phyloP scores from a whole-genome alignment of 2,113 vertebrate genomes.

The Seriola aureovittata region DNA sequence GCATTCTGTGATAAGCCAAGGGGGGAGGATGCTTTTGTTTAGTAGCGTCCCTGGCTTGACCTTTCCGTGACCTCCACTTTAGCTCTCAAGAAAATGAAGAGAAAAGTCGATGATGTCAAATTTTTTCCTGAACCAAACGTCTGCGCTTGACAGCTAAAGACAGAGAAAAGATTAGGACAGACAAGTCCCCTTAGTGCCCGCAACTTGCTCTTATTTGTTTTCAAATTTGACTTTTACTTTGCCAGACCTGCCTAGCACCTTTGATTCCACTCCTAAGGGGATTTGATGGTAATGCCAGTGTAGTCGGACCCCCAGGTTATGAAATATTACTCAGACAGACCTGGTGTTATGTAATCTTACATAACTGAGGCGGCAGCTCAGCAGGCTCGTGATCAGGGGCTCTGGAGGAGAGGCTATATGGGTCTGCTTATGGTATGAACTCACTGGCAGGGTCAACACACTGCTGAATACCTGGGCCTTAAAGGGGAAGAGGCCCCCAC shows the following conservation, averaged over 20 bases:
- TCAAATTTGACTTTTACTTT: constrained; percentile 44
- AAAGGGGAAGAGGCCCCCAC: constrained; percentile 75
- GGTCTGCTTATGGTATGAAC: constrained; percentile 81
- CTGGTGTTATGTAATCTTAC: constrained; percentile 85
- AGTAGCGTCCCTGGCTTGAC: constrained; percentile 58
- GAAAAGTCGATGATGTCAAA: constrained; percentile 57
- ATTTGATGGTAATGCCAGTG: constrained; percentile 56
- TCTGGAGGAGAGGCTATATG: constrained; percentile 80
- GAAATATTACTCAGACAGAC: constrained; percentile 83
- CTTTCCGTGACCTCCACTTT: constrained; percentile 68
- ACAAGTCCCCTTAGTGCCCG: neutral
- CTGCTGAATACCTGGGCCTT: constrained; percentile 69
- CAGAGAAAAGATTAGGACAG: constrained; percentile 21
- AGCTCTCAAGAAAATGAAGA: constrained; percentile 54
- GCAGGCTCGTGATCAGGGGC: constrained; percentile 81
- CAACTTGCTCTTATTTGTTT: constrained; percentile 39
- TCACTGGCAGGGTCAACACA: constrained; percentile 77
- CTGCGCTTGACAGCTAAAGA: constrained; percentile 52
- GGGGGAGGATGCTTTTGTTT: constrained; percentile 67
- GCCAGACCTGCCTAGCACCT: constrained; percentile 34
- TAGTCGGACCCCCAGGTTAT: constrained; percentile 77
- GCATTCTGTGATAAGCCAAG: constrained; percentile 59
- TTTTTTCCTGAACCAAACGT: constrained; percentile 29
- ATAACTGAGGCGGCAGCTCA: constrained; percentile 82
- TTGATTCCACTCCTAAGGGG: constrained; percentile 54